Base-by-base conservation (phyloP, 2,113 vertebrate species). In the Proterorhinus semilunaris region DNA sequence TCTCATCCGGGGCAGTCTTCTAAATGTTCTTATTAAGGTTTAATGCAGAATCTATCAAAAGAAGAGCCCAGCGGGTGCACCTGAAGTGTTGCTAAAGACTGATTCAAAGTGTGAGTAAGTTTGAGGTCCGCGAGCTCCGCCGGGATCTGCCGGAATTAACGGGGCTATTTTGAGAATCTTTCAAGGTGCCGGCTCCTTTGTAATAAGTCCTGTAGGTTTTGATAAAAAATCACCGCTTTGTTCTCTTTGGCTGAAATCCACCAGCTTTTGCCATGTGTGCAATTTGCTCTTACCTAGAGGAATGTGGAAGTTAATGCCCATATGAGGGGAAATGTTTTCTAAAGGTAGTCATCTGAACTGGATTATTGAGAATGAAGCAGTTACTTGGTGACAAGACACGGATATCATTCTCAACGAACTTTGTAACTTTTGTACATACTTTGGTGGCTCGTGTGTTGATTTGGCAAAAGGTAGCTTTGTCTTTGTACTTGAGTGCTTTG, bases 11-110 rank as follows among this genome's bases (percentile, higher is more conserved):
- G n/a, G 17, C 17, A n/a, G 11, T 45, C 42, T 50, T 63, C 50
- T 10, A 62, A 68, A 58, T 52, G 9, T 57, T 62, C 27, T 68
- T 53, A 59, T 74, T 59, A 71, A 66, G 48, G 17, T 71, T 54
- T 71, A 45, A 65, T 48, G 6, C 10, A 13, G 47, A 74, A 58
- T 54, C 52, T 49, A 59, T 68, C 49, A 50, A 44, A 59, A 11
- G 7, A 5, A 16, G 61, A 68, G 48, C 62, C 52, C 57, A 6
- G 17, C 52, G 48, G 36, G 45, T 63, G 55, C 5, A 3, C 45
- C 7, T 6, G 6, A 6, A 45, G 16, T 36, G 10, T 36, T 6
- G 44, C 45, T 10, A 21, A 47, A 63, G 45, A 63, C 61, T 6
- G 17, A 47, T 47, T 63, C 8, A 3, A 63, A 9, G 44, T 63